phyloP scores from a whole-genome alignment of 2,113 vertebrate genomes.

The Sclerurus mexicanus region DNA sequence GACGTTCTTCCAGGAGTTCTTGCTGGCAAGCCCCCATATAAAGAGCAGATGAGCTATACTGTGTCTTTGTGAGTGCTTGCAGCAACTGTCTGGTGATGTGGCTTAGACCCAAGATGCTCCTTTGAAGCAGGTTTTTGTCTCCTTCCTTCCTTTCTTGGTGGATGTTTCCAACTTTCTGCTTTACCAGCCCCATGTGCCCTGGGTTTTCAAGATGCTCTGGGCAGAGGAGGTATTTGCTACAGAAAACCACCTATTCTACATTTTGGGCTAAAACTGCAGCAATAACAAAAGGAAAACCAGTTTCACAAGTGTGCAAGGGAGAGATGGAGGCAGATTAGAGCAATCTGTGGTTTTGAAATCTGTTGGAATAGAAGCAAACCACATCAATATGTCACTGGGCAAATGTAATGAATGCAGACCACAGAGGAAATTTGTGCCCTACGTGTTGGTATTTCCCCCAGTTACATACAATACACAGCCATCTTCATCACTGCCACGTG shows the following conservation, averaged over 20 bases:
- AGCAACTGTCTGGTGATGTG: neutral
- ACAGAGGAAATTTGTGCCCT: neutral
- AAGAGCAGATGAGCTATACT: neutral
- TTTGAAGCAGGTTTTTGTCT: neutral
- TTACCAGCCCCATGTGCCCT: neutral
- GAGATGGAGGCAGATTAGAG: conserved; percentile 1
- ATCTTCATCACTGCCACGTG: neutral
- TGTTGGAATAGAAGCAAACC: neutral
- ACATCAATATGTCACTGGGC: neutral
- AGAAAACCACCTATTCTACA: neutral
- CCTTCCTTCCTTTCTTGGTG: neutral
- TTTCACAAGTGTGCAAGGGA: neutral
- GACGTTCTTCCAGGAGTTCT: neutral
- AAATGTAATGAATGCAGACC: neutral
- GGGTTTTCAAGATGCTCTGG: neutral
- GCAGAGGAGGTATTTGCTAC: neutral
- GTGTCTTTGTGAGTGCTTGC: neutral
- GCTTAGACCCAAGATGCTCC: neutral
- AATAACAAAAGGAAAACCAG: neutral
- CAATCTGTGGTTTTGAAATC: conserved; percentile 37
- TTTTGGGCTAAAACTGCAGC: neutral
- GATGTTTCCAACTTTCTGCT: neutral
- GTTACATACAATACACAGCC: neutral
- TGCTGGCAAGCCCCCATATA: neutral
- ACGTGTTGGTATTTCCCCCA: neutral